Evolutionary conservation across 2,113 vertebrate genomes (phyloP), one percentile per base, ranked within the genome.

Genomic region (Eudyptes chrysolophus): DNA sequence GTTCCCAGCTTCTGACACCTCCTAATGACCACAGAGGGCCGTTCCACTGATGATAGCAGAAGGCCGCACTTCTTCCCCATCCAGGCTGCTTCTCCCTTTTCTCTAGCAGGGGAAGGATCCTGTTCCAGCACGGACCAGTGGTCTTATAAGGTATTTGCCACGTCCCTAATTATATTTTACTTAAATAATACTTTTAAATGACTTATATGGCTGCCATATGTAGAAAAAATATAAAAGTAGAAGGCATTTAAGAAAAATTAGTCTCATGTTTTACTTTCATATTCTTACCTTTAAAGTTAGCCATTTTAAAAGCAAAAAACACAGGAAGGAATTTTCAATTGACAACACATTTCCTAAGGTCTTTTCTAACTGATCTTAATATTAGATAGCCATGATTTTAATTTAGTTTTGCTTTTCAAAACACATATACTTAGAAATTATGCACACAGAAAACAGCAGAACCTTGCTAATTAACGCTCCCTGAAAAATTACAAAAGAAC

Each of bases 391-490:
- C 3, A 36, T 12, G 16, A 77, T 58, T 80, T 76, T 32, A 68
- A 42, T 54, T 81, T 55, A 57, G n/a, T 68, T 94, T 84, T 71
- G 55, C 62, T 72, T 87, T 91, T 82, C 25, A 69, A 64, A 85
- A 51, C 1, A 3, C 15, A 24, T 16, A 13, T 65, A 81, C 26
- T 75, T 65, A 40, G 61, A 54, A 92, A 89, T 79, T 36, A 72
- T 1, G 38, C 90, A 91, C 54, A 94, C 4, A 81, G 44, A 91
- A 55, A 81, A 65, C 96, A 97, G 93, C 89, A 97, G 96, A 96
- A 95, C 29, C 84, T 96, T 96, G 95, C 87, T 54, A 91, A 26
- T 52, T 87, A 72, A 44, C 0, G 3, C 29, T 49, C 26, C 24
- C 57, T 13, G 15, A 60, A 27, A 87, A 54, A 52, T 29, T 26